Conservation (phyloP, 2,888 invertebrate species). For the Plebejus anna region DNA sequence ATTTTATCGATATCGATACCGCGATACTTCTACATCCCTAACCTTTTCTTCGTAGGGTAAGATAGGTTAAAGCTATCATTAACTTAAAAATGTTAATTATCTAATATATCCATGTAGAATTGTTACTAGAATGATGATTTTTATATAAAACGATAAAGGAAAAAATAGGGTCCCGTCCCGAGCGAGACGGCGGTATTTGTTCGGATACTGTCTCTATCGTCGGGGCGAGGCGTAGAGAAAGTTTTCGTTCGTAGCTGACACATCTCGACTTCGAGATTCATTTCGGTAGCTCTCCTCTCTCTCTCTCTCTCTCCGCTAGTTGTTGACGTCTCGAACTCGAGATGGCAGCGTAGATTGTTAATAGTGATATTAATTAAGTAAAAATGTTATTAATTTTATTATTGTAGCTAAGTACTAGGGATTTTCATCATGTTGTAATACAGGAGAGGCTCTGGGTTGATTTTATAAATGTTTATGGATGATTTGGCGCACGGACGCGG, state of each 20-base stretch:
- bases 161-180: constrained; percentile 51
- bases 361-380: constrained; percentile 74
- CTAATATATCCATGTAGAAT: constrained; percentile 71
- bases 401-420: constrained; percentile 69
- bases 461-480: constrained; percentile 43
- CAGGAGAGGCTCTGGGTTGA: constrained; percentile 46
- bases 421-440: constrained; percentile 71
- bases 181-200: constrained; percentile 51
- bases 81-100: constrained; percentile 68
- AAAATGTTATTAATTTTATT: constrained; percentile 75
- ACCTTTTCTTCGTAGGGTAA: constrained; percentile 68
- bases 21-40: constrained; percentile 30
- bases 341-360: constrained; percentile 74
- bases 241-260: constrained; percentile 60
- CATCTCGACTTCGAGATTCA: constrained; percentile 59
- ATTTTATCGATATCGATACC: constrained; percentile 28
- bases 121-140: constrained; percentile 78
- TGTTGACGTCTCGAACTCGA: constrained; percentile 53
- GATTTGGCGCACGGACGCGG: constrained; percentile 1
- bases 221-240: constrained; percentile 53
- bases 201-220: constrained; percentile 46
- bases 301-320: constrained; percentile 13
- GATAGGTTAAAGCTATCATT: constrained; percentile 73
- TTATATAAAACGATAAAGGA: constrained; percentile 61
- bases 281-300: constrained; percentile 11